These are phyloP conservation scores for Ranitomeya imitator DNA, from an alignment of 2,113 vertebrate genomes.

Conservation along the genomic window DNA sequence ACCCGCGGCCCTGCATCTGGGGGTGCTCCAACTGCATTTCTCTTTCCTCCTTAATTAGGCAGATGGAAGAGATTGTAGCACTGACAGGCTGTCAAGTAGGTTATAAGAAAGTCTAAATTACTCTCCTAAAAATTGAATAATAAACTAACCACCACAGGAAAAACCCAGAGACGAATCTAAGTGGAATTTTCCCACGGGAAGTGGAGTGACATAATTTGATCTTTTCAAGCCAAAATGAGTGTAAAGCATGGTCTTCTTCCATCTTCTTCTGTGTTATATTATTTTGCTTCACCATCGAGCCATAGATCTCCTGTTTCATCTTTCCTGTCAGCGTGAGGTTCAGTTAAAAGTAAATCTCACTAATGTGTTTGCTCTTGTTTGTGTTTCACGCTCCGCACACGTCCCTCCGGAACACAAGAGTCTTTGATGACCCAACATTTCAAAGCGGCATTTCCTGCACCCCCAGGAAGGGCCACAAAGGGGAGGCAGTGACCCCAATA, in stretches of 20 bases:
- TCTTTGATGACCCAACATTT: slow-evolving; percentile 4
- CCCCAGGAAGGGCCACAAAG: neutral
- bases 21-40: too few relatives aligned
- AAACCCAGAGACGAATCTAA: neutral
- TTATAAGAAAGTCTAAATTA: neutral
- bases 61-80: too few relatives aligned
- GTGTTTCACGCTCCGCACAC: slow-evolving; percentile 23
- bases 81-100: neutral
- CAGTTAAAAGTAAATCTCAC: slow-evolving; percentile 5
- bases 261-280: neutral
- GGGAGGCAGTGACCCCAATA: slow-evolving; percentile 23
- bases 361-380: slow-evolving; percentile 27
- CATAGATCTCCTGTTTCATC: slow-evolving; percentile 17
- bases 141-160: neutral
- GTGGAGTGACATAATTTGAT: slow-evolving; percentile 17
- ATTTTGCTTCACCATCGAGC: neutral
- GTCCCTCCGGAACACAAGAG: neutral
- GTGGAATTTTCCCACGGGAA: slow-evolving; percentile 42
- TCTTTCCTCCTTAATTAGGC: neutral
- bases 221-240: neutral
- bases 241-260: neutral
- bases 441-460: neutral
- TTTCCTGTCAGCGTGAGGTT: slow-evolving; percentile 19
- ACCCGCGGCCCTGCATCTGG: too few relatives aligned
- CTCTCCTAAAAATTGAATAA: neutral